Conservation (phyloP, 1,140 invertebrate genomes). For the Steinernema feltiae region DNA sequence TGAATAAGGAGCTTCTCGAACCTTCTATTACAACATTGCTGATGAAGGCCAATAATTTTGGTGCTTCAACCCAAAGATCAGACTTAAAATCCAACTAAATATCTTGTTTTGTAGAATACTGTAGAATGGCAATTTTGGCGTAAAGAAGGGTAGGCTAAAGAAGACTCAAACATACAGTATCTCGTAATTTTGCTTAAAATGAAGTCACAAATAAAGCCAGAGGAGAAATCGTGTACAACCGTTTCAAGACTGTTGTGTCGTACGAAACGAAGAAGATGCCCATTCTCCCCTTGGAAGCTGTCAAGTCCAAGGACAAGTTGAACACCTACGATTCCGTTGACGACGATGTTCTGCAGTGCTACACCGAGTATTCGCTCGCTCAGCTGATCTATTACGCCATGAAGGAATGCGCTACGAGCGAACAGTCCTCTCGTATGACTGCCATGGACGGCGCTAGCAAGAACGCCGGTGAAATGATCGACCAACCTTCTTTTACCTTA, state of each 20-base stretch:
- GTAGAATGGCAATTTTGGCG: slow-evolving; percentile 86
- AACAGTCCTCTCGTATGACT: slow-evolving; percentile 95
- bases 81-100: slow-evolving; percentile 89
- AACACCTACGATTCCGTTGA: slow-evolving; percentile 65
- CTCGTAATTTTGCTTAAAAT: slow-evolving; percentile 22
- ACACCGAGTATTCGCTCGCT: slow-evolving; percentile 87
- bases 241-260: slow-evolving; percentile 74
- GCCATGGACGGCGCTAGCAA: slow-evolving; percentile 99
- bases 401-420: slow-evolving; percentile 93
- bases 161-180: slow-evolving; percentile 74
- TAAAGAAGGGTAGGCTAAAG: slow-evolving; percentile 77
- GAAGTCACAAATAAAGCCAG: too few relatives aligned
- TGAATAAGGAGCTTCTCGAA: slow-evolving; percentile 76
- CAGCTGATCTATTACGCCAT: slow-evolving; percentile 87
- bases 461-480: slow-evolving; percentile 99
- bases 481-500: slow-evolving; percentile 91
- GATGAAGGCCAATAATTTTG: slow-evolving; percentile 63
- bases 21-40: slow-evolving; percentile 68
- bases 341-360: slow-evolving; percentile 80
- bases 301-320: slow-evolving; percentile 59
- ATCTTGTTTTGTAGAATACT: slow-evolving; percentile 90
- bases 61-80: slow-evolving; percentile 61
- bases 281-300: slow-evolving; percentile 69
- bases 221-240: slow-evolving; percentile 52
- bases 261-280: slow-evolving; percentile 77